Conservation (phyloP, 2,797 vertebrate genomes). For the Glossophaga mutica region DNA sequence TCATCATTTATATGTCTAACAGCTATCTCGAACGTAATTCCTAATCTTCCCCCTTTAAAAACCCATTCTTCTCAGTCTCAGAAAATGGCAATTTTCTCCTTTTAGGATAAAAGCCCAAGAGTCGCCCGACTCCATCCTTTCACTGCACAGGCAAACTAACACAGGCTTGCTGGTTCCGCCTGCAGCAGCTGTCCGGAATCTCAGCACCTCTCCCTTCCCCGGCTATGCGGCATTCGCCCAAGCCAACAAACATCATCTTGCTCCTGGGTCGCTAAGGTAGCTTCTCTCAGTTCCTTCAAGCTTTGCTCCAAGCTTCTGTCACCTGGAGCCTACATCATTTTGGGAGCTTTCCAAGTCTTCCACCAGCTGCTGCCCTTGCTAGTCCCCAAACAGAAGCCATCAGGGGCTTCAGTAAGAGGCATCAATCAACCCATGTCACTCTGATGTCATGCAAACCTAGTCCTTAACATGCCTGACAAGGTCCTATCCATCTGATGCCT, state of each 20-base stretch:
- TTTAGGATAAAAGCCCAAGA: neutral
- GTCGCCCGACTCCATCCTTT: neutral
- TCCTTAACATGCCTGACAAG: neutral
- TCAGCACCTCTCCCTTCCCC: neutral
- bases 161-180: no score
- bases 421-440: neutral
- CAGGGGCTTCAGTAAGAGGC: neutral
- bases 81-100: neutral
- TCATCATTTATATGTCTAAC: neutral
- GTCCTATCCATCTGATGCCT: neutral
- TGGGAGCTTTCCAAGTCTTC: neutral
- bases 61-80: neutral
- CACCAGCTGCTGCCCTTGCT: neutral
- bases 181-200: neutral
- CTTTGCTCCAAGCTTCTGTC: neutral
- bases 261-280: neutral
- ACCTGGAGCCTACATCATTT: neutral
- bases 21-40: neutral
- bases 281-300: neutral
- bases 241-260: fast-evolving
- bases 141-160: neutral
- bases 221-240: no score
- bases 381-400: neutral
- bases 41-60: neutral
- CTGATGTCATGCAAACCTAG: neutral